Percentiles rank a stretch among this genome's conserved stretches.
Evolutionary conservation across 1,140 invertebrate genomes (phyloP).

Genomic region (Apis florea): DNA sequence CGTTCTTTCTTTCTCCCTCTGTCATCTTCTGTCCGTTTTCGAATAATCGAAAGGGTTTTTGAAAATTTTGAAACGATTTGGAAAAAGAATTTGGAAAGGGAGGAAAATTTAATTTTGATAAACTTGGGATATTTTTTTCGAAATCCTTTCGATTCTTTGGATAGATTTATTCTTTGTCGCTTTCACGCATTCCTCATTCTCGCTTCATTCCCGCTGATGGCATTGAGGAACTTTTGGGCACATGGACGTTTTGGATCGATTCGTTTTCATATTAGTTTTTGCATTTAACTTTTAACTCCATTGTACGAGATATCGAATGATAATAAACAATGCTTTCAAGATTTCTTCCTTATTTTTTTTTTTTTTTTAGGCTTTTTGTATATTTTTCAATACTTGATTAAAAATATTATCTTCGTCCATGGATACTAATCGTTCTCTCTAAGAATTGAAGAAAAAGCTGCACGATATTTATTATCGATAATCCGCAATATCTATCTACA

Average conservation of each 20-base stretch:
- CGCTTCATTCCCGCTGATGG: neutral
- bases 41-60: neutral
- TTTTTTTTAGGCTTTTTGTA: too few species aligned
- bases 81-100: neutral
- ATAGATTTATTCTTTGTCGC: neutral
- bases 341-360: too few species aligned
- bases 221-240: neutral
- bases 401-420: neutral
- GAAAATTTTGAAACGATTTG: neutral
- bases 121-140: neutral
- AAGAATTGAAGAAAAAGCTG: neutral
- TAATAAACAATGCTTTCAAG: too few species aligned
- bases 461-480: neutral
- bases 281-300: too few species aligned
- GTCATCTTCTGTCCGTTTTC: neutral
- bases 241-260: neutral
- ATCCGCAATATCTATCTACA: neutral
- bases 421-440: neutral
- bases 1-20: too few species aligned
- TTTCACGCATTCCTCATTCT: conserved; percentile 19
- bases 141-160: neutral
- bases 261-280: neutral
- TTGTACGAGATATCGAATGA: too few species aligned
- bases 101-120: neutral
- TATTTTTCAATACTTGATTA: too few species aligned